Base-by-base conservation (phyloP, 2,797 vertebrate species). In the Hylomyscus alleni region DNA sequence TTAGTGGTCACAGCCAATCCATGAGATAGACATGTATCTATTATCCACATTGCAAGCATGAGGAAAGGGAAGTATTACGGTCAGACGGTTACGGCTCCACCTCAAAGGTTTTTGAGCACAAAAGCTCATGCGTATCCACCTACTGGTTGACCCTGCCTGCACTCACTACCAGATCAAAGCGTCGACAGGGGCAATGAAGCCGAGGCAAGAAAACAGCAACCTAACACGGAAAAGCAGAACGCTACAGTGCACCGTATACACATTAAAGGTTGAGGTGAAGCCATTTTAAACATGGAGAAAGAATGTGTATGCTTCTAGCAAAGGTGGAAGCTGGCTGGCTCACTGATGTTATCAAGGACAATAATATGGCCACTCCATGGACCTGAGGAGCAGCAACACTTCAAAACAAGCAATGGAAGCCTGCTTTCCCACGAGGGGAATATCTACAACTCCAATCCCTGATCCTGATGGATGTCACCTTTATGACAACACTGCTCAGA, bases 141-240 rank as follows among this genome's bases (percentile, higher is more conserved):
- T 2, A 37, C 22, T 22, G 14, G 7, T 0, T 40, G 14, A 29
- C 12, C 44, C 40, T 1, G 26, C 26, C 4, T 93, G 29, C 3
- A 14, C 14, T 37, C 40, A 60, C 60, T 52, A 54, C 65, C n/a
- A 50, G 37, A 83, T 22, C n/a, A 56, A 94, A 52, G 84, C 12
- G 65, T 47, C 44, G 60, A 92, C 40, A 72, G 44, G 82, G 47
- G 11, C 34, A 69, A 1, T 50, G 40, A 89, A 60, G 13, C 0
- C 86, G 47, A 94, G 69, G 10, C 50, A 89, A 86, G 69, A 87
- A 85, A 89, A 37, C 77, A 86, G 47, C 88, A 86, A 73, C 72
- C 67, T 58, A 89, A 87, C 78, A 19, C 29, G 95, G 60, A 50
- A 44, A 91, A 69, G 12, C 29, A 95, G 54, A 40, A 44, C 0